Base-by-base conservation (phyloP, 2,797 vertebrate genomes). In the Dendrocincla fuliginosa region DNA sequence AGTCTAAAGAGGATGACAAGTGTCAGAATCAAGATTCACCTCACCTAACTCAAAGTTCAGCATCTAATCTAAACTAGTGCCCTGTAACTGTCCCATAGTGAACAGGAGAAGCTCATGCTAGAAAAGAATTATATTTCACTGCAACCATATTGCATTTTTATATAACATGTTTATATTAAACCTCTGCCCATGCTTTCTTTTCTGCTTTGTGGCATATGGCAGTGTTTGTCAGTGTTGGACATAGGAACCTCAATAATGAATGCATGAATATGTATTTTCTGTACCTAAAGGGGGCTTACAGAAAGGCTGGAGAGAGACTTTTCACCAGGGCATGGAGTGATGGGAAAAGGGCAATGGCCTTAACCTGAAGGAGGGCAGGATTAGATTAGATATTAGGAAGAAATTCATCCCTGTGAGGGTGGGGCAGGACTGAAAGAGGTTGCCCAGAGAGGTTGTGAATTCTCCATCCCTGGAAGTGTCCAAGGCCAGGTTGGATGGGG, bases 401-500 rank as follows among this genome's bases (percentile, higher is more conserved):
- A 69, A 89, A 63, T 57, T 44, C 11, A 5, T 56, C 16, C 1
- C 49, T 63, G 11, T 37, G 41, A 37, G 5, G 32, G 5, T 30
- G 13, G 18, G 0, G 6, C 35, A 6, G 13, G 27, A 32, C 35
- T 13, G 9, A 27, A 13, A 49, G 16, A 42, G 33, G 4, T 0
- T 47, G 3, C 13, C 33, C 76, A 80, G 56, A 42, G 27, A 5
- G 16, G 6, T 16, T 75, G 55, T 37, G 47, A 19, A 27, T 47
- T 56, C 6, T 7, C 27, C n/a, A 37, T 50, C 23, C 56, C 17
- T 8, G 35, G 16, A 12, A 30, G 10, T 33, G 64, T 3, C 19
- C 57, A 25, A 63, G 37, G 11, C 5, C 37, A 64, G 57, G 13
- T 0, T 56, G 56, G 63, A 55, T 0, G 2, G 35, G 5, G 2